Evolutionary conservation across 92 coral and sea anemone species (phyloP).

Genomic region (Phenganax subtilis): DNA sequence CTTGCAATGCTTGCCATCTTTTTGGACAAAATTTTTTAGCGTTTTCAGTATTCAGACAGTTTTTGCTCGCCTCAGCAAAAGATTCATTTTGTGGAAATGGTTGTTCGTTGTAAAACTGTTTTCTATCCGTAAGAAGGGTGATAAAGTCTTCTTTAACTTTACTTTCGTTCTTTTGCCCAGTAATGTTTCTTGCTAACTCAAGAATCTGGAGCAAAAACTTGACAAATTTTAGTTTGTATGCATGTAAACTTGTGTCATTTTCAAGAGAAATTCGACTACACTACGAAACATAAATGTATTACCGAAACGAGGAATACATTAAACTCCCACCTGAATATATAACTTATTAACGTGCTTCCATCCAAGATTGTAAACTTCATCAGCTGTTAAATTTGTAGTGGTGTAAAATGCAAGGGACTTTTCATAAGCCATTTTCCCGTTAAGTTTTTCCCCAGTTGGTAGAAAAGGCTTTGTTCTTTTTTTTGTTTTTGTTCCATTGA

Average conservation of each 20-base stretch:
- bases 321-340: slow-evolving; percentile 59
- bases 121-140: slow-evolving; percentile 56
- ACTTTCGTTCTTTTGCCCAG: slow-evolving; percentile 50
- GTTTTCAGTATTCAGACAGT: slow-evolving; percentile 50
- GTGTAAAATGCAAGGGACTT: slow-evolving; percentile 68
- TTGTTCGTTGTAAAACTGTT: slow-evolving; percentile 67
- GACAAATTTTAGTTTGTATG: neutral
- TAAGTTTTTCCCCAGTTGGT: slow-evolving; percentile 72
- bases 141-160: slow-evolving; percentile 62
- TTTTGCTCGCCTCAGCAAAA: slow-evolving; percentile 47
- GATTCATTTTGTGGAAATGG: slow-evolving; percentile 77
- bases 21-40: slow-evolving; percentile 73
- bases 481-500: slow-evolving; percentile 58
- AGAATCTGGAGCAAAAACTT: slow-evolving; percentile 45
- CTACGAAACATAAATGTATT: no score
- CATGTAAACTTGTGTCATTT: no score
- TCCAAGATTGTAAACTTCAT: slow-evolving; percentile 70
- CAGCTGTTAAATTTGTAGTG: slow-evolving; percentile 69
- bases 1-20: slow-evolving; percentile 77
- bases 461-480: slow-evolving; percentile 60
- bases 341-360: slow-evolving; percentile 58
- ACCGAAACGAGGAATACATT: neutral
- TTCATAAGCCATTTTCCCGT: slow-evolving; percentile 62
- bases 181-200: slow-evolving; percentile 62
- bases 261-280: no score